Conservation (phyloP, 2,113 vertebrate species). For the Himantopus leucocephalus region DNA sequence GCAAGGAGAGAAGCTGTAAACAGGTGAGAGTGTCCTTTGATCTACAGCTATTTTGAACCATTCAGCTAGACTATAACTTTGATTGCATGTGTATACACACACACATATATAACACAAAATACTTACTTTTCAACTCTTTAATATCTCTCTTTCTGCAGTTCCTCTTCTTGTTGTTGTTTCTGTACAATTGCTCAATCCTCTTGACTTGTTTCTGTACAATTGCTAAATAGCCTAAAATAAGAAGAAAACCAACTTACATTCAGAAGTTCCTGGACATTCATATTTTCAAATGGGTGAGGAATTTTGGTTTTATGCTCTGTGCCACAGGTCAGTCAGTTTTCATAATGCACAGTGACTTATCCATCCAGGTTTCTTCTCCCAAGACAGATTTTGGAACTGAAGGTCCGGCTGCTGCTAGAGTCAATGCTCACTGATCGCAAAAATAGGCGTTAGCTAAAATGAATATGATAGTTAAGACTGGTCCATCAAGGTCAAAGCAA, state of each 20-base stretch:
- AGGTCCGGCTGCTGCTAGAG: not conserved
- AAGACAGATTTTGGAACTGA: not conserved
- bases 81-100: not conserved
- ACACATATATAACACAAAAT: not conserved
- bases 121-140: not conserved
- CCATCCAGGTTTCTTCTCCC: not conserved
- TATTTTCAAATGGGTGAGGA: not conserved
- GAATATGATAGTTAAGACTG: not conserved
- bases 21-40: not conserved
- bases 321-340: not conserved
- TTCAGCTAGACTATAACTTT: not conserved
- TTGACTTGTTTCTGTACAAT: not conserved
- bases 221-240: not conserved
- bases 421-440: not conserved
- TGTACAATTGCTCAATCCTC: not conserved
- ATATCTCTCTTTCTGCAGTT: not conserved
- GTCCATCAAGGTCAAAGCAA: not conserved
- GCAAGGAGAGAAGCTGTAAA: not conserved
- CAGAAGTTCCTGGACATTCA: not conserved
- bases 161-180: not conserved
- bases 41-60: not conserved
- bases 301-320: not conserved
- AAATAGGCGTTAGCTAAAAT: not conserved
- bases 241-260: not conserved
- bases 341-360: fast-evolving